Conservation (phyloP, 2,888 invertebrate species). For the Acanthosepion pharaonis region DNA sequence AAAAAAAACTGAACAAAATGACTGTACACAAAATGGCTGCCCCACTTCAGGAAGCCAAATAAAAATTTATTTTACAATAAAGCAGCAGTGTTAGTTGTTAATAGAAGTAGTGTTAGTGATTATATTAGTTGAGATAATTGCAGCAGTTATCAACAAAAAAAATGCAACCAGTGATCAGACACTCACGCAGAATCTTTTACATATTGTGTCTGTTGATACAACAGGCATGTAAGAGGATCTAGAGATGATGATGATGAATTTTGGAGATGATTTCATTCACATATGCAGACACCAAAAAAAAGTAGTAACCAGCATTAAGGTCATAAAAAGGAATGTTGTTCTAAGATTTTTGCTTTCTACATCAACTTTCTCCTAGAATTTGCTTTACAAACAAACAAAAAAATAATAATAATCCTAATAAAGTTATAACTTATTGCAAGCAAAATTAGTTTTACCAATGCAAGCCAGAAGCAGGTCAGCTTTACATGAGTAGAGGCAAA, state of each 20-base stretch:
- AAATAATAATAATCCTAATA: background rate
- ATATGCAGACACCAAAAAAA: background rate
- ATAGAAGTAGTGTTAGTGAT: background rate
- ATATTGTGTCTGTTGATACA: background rate
- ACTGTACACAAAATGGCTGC: constrained; percentile 7
- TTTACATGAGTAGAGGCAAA: background rate
- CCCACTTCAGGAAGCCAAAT: background rate
- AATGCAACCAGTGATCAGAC: background rate
- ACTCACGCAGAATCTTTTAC: background rate
- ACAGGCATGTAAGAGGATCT: background rate
- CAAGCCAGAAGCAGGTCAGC: background rate
- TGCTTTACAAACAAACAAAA: background rate
- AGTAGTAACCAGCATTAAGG: background rate
- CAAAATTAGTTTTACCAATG: background rate
- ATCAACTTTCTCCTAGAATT: background rate
- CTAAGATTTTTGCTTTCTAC: background rate
- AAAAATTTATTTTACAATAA: background rate
- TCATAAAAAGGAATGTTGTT: background rate
- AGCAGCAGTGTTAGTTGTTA: background rate
- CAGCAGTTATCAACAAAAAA: background rate
- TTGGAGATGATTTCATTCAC: background rate
- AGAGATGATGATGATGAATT: too few relatives aligned
- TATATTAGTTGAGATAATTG: background rate
- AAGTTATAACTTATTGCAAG: background rate
- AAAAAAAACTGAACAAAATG: background rate